These are phyloP conservation scores for Anguilla pacifica DNA, from an alignment of 2,797 vertebrate species.

Conservation along the genomic window DNA sequence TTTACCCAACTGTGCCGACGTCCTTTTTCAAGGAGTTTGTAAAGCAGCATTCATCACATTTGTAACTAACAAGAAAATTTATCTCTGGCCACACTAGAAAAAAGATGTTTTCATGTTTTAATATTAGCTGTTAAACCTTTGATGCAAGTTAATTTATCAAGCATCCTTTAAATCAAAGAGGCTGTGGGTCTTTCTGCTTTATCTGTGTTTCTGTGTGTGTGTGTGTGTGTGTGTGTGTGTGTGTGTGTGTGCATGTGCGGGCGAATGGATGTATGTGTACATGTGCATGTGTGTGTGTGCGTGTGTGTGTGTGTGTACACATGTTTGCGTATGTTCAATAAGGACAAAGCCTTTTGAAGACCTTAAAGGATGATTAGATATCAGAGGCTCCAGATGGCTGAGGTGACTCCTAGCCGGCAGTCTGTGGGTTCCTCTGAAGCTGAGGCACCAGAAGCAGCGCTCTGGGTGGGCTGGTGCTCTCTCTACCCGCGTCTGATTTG, in stretches of 20 bases:
- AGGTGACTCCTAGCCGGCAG: conserved; percentile 26
- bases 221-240: conserved; percentile 12
- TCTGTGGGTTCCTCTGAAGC: conserved; percentile 15
- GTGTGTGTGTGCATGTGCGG: not conserved
- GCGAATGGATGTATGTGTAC: not conserved
- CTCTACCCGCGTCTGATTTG: not conserved
- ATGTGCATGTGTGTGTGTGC: conserved; percentile 1
- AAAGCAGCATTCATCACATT: not conserved
- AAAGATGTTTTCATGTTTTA: not conserved
- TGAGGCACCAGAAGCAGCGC: not conserved
- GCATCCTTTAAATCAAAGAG: not conserved
- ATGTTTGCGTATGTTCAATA: not conserved
- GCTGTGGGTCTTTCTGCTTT: not conserved
- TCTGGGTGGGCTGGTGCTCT: not conserved
- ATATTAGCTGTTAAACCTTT: not conserved
- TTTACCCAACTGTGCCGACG: not conserved
- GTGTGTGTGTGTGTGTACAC: not conserved
- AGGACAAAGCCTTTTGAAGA: conserved; percentile 34
- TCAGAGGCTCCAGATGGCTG: conserved; percentile 34
- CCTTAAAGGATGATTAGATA: conserved; percentile 43
- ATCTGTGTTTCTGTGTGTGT: not conserved
- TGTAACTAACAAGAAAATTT: not conserved
- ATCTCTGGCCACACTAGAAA: not conserved
- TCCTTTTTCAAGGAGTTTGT: not conserved
- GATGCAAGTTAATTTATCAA: not conserved